Base-by-base conservation (phyloP, 2,113 vertebrate genomes). In the Clarias magur region DNA sequence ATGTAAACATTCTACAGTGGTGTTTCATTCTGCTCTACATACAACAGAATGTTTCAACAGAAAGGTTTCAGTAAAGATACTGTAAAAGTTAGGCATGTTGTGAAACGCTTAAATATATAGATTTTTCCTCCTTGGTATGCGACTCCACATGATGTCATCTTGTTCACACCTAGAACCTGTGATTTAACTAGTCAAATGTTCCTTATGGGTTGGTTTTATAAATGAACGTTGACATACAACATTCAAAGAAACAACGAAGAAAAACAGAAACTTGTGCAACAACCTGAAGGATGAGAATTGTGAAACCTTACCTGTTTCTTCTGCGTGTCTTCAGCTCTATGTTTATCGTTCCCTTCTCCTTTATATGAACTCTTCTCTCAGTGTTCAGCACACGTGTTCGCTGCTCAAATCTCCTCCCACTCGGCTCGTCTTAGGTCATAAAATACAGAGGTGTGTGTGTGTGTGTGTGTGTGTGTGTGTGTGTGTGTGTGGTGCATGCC, bases 381-480 rank as follows among this genome's bases (percentile, higher is more conserved):
- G 13, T 56, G 38, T 57, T 76, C 70, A 3, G 56, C 3, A 34
- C 30, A 34, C 30, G 34, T 72, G 4, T 72, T 27, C 30, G 54
- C 73, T 83, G 3, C 27, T 59, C 3, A 9, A 76, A 63, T 38
- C 84, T 84, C 86, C 42, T 75, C 81, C 81, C n/a, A 63, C 1
- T 78, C 56, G 17, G 11, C 48, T 57, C 16, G 53, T 62, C 72
- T 63, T 42, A 30, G 56, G 34, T 75, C 56, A 79, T 80, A 62
- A 72, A 48, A 72, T 63, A 70, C 81, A 0, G 17, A 60, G 11
- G 86, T 76, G 73, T 85, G 82, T 68, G 76, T 67, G 75, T 56
- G 81, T 65, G 62, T 42, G 42, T 48, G 34, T 73, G 38, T 65
- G 65, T 73, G 56, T 86, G 19, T 86, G 54, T 19, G 34, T 81